These are phyloP conservation scores for Nematostella vectensis DNA, from an alignment of 92 coral and sea anemone genomes.

Conservation along the genomic window DNA sequence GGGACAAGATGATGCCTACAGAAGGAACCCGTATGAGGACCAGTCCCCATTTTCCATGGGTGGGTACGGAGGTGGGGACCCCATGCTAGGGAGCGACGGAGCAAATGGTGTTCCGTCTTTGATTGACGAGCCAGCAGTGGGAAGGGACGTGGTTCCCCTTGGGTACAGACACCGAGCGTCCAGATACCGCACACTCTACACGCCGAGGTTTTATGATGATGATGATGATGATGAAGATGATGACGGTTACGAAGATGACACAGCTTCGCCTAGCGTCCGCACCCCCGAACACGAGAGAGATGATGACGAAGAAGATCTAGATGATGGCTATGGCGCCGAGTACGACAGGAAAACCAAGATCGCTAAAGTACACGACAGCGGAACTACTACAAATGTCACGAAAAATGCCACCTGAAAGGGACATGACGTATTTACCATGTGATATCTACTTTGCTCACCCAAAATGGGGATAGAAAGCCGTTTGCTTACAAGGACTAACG, in stretches of 20 bases:
- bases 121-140: constrained; percentile 67
- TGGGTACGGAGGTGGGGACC: constrained; percentile 18
- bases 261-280: constrained; percentile 12
- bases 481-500: too few relatives aligned
- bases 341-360: constrained; percentile 69
- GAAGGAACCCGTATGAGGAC: constrained; percentile 2
- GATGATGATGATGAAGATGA: constrained; percentile 49
- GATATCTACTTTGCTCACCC: too few relatives aligned
- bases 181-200: constrained; percentile 21
- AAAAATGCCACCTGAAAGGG: too few relatives aligned
- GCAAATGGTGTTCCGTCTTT: constrained; percentile 13
- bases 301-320: constrained; percentile 37
- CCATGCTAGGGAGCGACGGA: constrained; percentile 20
- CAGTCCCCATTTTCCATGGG: constrained; percentile 2
- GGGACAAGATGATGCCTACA: neutral
- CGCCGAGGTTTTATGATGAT: constrained; percentile 36
- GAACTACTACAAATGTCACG: too few relatives aligned
- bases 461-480: too few relatives aligned
- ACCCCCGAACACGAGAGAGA: constrained; percentile 27
- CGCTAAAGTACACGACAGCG: constrained; percentile 33
- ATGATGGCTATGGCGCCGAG: constrained; percentile 53
- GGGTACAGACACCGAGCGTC: constrained; percentile 21
- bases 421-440: too few relatives aligned
- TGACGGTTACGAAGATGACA: constrained; percentile 38
- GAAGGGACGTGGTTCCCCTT: constrained; percentile 59